Evolutionary conservation across 2,113 vertebrate genomes (phyloP).

Genomic region (Toxostoma redivivum): DNA sequence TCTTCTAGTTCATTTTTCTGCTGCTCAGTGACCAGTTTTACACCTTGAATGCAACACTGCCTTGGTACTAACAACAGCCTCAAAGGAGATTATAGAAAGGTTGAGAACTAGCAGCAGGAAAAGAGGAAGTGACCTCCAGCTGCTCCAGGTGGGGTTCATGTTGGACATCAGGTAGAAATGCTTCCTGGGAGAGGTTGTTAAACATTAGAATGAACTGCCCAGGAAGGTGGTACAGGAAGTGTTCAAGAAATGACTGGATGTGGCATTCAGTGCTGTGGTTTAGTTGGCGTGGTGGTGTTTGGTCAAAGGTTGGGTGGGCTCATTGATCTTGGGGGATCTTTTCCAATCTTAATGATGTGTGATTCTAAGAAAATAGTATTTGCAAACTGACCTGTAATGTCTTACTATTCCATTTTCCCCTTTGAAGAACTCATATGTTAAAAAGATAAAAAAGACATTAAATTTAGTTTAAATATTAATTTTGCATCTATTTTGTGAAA

Average conservation of each 20-base stretch:
- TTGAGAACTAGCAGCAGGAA: neutral
- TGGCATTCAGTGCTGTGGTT: neutral
- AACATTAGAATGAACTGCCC: neutral
- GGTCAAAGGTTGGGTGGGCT: neutral
- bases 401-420: neutral
- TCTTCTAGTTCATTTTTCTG: neutral
- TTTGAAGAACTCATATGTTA: neutral
- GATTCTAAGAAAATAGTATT: neutral
- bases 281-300: neutral
- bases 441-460: neutral
- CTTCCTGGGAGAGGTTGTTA: neutral
- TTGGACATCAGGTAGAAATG: neutral
- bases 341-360: neutral
- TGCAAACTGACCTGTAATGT: neutral
- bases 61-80: neutral
- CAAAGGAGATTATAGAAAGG: neutral
- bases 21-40: neutral
- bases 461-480: neutral
- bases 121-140: neutral
- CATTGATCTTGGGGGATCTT: neutral
- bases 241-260: neutral
- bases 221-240: neutral
- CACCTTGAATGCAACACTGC: neutral
- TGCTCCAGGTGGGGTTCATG: accelerated
- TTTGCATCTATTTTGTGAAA: neutral